A percentile compares a stretch with the other conserved stretches of the same genome.
These are phyloP conservation scores for Zelostemma sp. DNA, from an alignment of 1,140 invertebrate genomes.

Conservation along the genomic window DNA sequence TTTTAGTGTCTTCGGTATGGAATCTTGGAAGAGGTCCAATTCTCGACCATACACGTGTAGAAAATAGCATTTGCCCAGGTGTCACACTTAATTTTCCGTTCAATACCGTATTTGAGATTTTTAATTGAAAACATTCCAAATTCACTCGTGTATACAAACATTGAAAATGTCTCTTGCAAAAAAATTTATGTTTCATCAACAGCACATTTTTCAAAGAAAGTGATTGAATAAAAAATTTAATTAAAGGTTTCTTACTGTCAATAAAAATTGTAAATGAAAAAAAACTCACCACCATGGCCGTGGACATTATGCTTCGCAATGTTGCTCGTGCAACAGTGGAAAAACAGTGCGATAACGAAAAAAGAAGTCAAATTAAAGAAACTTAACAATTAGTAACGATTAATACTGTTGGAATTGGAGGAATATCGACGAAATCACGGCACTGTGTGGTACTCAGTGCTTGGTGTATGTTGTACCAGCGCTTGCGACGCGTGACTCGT, in stretches of 20 bases:
- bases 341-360: conserved; percentile 20
- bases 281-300: conserved; percentile 56
- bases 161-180: too few species aligned
- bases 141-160: not conserved
- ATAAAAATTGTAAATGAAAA: too few species aligned
- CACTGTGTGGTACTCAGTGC: conserved; percentile 17
- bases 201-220: too few species aligned
- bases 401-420: conserved; percentile 34
- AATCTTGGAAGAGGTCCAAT: conserved; percentile 62
- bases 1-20: conserved; percentile 38
- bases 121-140: not conserved
- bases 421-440: conserved; percentile 24
- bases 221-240: too few species aligned
- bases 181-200: too few species aligned
- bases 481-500: conserved; percentile 42
- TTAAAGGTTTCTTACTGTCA: too few species aligned
- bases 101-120: not conserved
- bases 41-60: conserved; percentile 60
- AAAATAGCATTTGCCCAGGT: conserved; percentile 52
- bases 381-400: conserved; percentile 3
- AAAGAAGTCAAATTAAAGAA: conserved; percentile 22
- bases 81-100: not conserved
- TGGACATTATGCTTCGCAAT: conserved; percentile 51
- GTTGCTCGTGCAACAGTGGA: conserved; percentile 18
- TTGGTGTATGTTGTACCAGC: conserved; percentile 26